Base-by-base conservation (phyloP, 2,797 vertebrate species). In the Taenioides sp. region DNA sequence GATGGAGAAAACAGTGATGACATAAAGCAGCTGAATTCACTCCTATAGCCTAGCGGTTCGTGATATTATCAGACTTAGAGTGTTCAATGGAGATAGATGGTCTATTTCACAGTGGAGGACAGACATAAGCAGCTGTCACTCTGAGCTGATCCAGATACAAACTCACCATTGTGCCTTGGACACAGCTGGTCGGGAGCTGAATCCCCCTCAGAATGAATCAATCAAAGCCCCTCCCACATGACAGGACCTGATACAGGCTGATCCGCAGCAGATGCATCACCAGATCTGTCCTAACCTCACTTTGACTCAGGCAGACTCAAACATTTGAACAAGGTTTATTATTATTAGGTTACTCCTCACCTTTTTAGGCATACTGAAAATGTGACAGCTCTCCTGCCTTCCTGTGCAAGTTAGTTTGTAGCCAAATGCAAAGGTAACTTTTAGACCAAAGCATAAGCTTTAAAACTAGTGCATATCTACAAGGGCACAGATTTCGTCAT, bases 151-250 rank as follows among this genome's bases (percentile, higher is more conserved):
- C 28, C 72, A 73, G 49, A 68, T 81, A 94, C 92, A 94, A 85
- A 90, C 87, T 84, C 17, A 60, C 86, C 85, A 92, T 94, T 94
- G 92, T 90, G 84, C 72, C 12, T 65, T 70, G 74, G 74, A 68
- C 71, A 81, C 93, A 93, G 92, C 92, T 93, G 93, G 84, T 82
- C 84, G 22, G 31, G 75, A 61, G 65, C 55, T 69, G 87, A 92
- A 92, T 90, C 84, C 78, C 74, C 57, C 69, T 75, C 80, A 86
- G 69, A 80, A 84, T 84, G 79, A 87, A 88, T 90, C 89, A 89
- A 89, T 89, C 85, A 85, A 70, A 87, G 78, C 78, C 75, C 77
- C 79, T 75, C 72, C 78, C 79, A 74, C 80, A 79, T 81, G 69
- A 84, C 73, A 76, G 75, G 82, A 88, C 82, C 78, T 78, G 79